These are phyloP conservation scores for Carettochelys insculpta DNA, from an alignment of 2,113 vertebrate genomes.

Conservation along the genomic window DNA sequence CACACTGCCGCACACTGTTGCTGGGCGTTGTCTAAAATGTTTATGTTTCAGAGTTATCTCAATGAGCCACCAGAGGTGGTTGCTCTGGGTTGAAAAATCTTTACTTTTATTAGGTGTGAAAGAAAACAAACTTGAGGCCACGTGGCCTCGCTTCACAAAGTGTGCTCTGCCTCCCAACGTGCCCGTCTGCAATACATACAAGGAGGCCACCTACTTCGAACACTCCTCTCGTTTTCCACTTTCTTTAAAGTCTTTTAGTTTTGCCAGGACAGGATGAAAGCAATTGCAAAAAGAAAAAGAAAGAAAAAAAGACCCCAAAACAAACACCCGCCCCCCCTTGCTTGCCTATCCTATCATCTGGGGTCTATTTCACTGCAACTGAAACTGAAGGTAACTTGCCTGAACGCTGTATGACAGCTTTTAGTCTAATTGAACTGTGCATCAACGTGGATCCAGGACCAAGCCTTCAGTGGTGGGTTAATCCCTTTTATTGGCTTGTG, in stretches of 20 bases:
- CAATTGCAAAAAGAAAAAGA: constrained; percentile 69
- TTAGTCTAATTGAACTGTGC: constrained; percentile 64
- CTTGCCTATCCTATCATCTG: constrained; percentile 68
- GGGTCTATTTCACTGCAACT: constrained; percentile 61
- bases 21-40: constrained; percentile 44
- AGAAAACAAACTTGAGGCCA: constrained; percentile 61
- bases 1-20: background rate
- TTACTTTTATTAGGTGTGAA: constrained; percentile 74
- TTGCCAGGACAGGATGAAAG: constrained; percentile 62
- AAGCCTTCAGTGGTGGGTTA: constrained; percentile 60
- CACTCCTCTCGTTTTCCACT: constrained; percentile 53
- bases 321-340: too few species aligned
- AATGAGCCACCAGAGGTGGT: constrained; percentile 66
- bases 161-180: constrained; percentile 17
- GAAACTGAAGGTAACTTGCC: constrained; percentile 60
- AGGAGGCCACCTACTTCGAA: constrained; percentile 62
- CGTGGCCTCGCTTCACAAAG: constrained; percentile 42
- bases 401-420: constrained; percentile 63
- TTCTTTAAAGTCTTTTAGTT: constrained; percentile 66
- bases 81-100: constrained; percentile 59
- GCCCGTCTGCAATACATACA: constrained; percentile 40
- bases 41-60: constrained; percentile 54
- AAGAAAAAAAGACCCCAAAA: too few species aligned
- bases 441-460: constrained; percentile 31
- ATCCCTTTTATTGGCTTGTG: constrained; percentile 61